Evolutionary conservation across 2,888 invertebrate species (phyloP).

Genomic region (Rhopalosiphum nymphaeae): DNA sequence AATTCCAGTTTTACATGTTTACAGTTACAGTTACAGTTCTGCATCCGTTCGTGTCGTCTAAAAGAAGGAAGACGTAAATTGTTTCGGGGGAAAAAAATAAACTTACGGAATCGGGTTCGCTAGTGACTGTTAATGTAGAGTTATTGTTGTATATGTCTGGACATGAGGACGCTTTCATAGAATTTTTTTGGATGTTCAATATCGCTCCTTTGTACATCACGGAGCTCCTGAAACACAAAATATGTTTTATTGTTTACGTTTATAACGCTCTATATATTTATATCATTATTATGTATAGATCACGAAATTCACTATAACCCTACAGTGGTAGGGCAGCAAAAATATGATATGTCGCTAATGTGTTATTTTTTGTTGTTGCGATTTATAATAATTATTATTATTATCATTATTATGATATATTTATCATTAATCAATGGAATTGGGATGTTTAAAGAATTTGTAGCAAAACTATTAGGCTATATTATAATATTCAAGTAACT

Average conservation of each 20-base stretch:
- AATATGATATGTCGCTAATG: background rate
- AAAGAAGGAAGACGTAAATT: background rate
- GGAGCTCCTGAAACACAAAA: constrained; percentile 75
- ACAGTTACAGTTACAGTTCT: background rate
- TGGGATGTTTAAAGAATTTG: background rate
- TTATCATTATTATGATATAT: constrained; percentile 10
- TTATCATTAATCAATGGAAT: background rate
- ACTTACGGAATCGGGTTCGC: constrained; percentile 76
- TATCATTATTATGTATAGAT: background rate
- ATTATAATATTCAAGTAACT: background rate
- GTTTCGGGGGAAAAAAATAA: background rate
- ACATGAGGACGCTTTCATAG: constrained; percentile 88
- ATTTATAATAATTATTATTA: background rate
- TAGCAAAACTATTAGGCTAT: background rate
- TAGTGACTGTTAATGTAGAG: constrained; percentile 87
- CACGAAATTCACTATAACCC: background rate
- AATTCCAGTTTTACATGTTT: background rate
- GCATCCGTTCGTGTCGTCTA: constrained; percentile 8
- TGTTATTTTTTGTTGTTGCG: background rate
- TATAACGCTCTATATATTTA: background rate
- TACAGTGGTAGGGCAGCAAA: background rate
- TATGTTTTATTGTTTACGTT: background rate
- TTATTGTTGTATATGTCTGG: constrained; percentile 83
- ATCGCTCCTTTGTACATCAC: constrained; percentile 89
- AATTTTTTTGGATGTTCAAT: constrained; percentile 85